Base-by-base conservation (phyloP, 2,113 vertebrate species). In the Leptobrachium leishanense region DNA sequence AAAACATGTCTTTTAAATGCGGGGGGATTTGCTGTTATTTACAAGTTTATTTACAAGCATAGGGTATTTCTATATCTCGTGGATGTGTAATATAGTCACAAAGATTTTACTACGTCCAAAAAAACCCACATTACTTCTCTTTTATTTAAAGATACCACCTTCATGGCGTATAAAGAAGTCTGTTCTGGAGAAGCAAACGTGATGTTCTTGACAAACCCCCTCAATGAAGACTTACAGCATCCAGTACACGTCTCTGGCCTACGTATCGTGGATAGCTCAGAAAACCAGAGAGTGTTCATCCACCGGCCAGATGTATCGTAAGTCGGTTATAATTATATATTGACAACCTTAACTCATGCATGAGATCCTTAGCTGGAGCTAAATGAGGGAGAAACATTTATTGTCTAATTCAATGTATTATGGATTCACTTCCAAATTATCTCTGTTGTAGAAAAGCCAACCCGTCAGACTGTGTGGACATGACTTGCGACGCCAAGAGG, bases 401-500 rank as follows among this genome's bases (percentile, higher is more conserved):
- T 31, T 31, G 20, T 31, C 20, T 31, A 31, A 31, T 31, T 31
- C 20, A 31, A 31, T 31, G 1, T 31, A 31, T 31, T 31, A 31
- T 31, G 20, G 20, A 31, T 31, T 31, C 20, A 31, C 20, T 31
- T 31, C 20, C 20, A 31, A 31, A 1, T 31, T 31, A 31, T 31
- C 20, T 31, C 78, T 2, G 67, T 55, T 13, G 12, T 83, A 96
- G 95, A 6, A 95, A 94, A 83, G 91, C 82, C 20, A 95, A 96
- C 87, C 94, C 94, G 0, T 79, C 94, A 4, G 93, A 95, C 87
- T 96, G 95, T 44, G 88, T 95, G 87, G 95, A 96, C 88, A 96
- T 96, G 95, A 92, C 93, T 74, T 96, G 95, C 74, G 95, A 96
- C 15, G 95, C 88, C n/a, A 96, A 96, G 84, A 95, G 93, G 85